Evolutionary conservation across 1,140 invertebrate species (phyloP), one percentile per base, ranked within the genome.

Genomic region (Nephotettix cincticeps): DNA sequence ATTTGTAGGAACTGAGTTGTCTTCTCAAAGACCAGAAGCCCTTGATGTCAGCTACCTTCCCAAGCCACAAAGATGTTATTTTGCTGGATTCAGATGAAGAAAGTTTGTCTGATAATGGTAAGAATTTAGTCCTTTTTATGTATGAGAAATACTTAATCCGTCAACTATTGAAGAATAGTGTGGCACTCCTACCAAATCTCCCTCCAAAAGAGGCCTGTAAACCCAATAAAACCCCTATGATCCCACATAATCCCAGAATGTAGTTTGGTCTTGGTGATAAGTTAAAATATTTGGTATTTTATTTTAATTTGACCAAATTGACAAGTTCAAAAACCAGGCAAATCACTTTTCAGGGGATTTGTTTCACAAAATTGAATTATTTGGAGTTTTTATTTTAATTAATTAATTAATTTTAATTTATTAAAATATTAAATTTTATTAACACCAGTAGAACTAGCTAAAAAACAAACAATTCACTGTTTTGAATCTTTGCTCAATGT

Each of bases 21-120:
- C 75, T 79, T 32, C 73, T 86, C 13, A 71, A 79, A 51, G 73
- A 81, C 2, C 77, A 76, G 14, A 80, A 82, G 74, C 75, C 83
- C 6, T 58, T 86, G 9, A 77, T 85, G 23, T 75, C 81, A 29
- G 81, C 82, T 68, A 75, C 83, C 40, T 81, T 85, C 78, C 84
- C 85, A n/a, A 83, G 84, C 76, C 83, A 83, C 74, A 84, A 85
- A 74, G 82, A 86, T 76, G 84, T 86, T 32, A 84, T 85, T 75
- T 83, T 86, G 75, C 84, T 84, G 1, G 85, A 86, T 74, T 84
- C 84, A 30, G 82, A 84, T 66, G 80, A 81, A 0, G 81, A 83
- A 14, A 75, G 78, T n/a, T 77, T 74, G 47, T 72, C 72, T 25
- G 75, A 73, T 2, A 11, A 23, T 6, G 68, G 72, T 6, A 43